phyloP scores from a whole-genome alignment of 2,113 vertebrate genomes.

The Mobula hypostoma region DNA sequence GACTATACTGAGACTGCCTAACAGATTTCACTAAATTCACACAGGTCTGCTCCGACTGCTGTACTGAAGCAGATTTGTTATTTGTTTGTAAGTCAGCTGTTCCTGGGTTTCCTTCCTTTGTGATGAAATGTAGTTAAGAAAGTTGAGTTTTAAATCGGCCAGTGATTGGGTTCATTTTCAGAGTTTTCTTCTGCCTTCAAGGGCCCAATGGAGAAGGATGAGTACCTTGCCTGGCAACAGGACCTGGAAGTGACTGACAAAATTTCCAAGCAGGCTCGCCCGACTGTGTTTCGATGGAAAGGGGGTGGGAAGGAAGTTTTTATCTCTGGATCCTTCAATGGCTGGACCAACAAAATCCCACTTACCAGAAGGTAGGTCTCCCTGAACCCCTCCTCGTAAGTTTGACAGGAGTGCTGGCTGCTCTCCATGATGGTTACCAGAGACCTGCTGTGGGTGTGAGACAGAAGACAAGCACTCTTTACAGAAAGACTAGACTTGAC shows the following conservation, averaged over 20 bases:
- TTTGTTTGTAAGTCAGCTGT: background rate
- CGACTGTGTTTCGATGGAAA: slow-evolving; percentile 86
- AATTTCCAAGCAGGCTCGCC: slow-evolving; percentile 66
- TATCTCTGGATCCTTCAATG: slow-evolving; percentile 94
- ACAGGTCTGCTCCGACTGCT: too few species aligned
- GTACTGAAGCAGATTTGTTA: too few species aligned
- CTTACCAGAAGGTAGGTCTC: slow-evolving; percentile 76
- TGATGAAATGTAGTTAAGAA: background rate
- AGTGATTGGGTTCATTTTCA: background rate
- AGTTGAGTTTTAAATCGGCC: background rate
- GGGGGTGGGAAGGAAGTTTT: slow-evolving; percentile 85
- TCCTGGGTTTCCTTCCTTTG: background rate
- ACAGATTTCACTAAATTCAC: too few species aligned
- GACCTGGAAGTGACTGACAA: slow-evolving; percentile 80
- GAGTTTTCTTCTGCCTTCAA: slow-evolving; percentile 42
- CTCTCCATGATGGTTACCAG: background rate
- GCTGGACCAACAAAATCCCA: slow-evolving; percentile 88
- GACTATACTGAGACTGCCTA: too few species aligned
- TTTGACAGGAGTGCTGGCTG: background rate
- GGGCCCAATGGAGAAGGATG: slow-evolving; percentile 74
- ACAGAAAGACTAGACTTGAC: background rate
- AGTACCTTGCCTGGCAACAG: slow-evolving; percentile 89
- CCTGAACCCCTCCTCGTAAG: background rate
- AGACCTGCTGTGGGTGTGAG: background rate
- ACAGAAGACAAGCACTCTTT: background rate